Base-by-base conservation (phyloP, 2,888 invertebrate species). In the Apodemia mormo region DNA sequence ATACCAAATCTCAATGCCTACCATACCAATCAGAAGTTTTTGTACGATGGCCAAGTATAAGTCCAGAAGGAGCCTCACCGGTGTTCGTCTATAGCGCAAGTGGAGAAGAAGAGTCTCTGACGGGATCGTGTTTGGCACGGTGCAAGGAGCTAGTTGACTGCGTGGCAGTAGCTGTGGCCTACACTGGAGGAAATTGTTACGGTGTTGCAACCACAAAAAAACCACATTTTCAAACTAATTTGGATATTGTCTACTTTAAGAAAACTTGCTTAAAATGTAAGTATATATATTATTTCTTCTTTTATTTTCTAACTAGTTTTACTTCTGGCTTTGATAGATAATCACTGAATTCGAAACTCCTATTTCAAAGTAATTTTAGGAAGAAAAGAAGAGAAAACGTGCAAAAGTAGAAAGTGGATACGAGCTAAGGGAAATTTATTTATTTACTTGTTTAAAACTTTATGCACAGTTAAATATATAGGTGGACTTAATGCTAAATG, bases 171-270 rank as follows among this genome's bases (percentile, higher is more conserved):
- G 82, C 91, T 1, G 88, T 94, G 2, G 86, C 92, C 6, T 94
- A 94, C 76, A 82, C 85, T n/a, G 86, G 84, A 65, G 92, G 92
- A 14, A 89, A 89, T 75, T 94, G 94, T 75, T 90, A 90, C 68
- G 93, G 94, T 0, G 76, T 94, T 2, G 86, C 89, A 0, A 80
- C 77, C 43, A 75, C 81, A 1, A 77, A 76, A 1, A 79, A 81
- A 29, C 77, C 81, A 10, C 79, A 80, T 14, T 79, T 93, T 33
- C 81, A 81, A 29, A 84, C 92, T 4, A 95, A 95, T 77, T 93
- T 94, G 65, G 94, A 94, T 76, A 93, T 93, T 5, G 95, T 94
- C 6, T 96, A 95, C 88, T 96, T 95, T 80, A 94, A 94, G 76
- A 95, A 95, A 86, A 93, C 94, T 66, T 96, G 96, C 79, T 81